These are phyloP conservation scores for Agriotes lineatus DNA, from an alignment of 2,888 invertebrate genomes.

Conservation along the genomic window DNA sequence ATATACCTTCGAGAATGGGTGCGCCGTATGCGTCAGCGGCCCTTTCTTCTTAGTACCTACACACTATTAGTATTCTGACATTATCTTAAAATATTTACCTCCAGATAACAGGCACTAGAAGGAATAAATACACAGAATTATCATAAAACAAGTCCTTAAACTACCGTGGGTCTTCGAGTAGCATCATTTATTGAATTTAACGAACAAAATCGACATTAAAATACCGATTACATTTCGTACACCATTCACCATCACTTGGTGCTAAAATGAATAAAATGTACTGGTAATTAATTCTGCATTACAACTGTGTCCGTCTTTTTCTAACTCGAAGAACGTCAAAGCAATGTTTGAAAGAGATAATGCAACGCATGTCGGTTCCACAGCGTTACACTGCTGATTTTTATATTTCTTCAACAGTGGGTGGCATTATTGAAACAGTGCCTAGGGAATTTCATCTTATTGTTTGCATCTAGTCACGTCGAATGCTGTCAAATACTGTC, in stretches of 20 bases:
- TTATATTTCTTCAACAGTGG: background rate
- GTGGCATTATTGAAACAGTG: constrained; percentile 5
- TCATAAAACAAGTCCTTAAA: constrained; percentile 38
- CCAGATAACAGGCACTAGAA: constrained; percentile 49
- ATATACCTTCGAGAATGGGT: constrained; percentile 54
- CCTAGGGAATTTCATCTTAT: constrained; percentile 4
- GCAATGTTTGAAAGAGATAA: background rate
- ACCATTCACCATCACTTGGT: constrained; percentile 54
- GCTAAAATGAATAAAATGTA: constrained; percentile 40
- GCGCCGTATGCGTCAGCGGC: constrained; percentile 63
- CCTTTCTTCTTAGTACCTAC: constrained; percentile 42
- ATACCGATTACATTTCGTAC: constrained; percentile 57
- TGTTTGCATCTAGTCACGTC: constrained; percentile 1
- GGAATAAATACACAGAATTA: constrained; percentile 45
- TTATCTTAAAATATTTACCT: constrained; percentile 48
- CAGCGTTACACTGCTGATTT: too few species aligned
- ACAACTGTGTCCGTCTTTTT: constrained; percentile 5
- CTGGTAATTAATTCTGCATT: constrained; percentile 22
- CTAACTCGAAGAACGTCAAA: background rate
- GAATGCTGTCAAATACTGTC: background rate
- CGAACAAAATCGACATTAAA: constrained; percentile 58
- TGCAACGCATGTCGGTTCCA: constrained; percentile 4
- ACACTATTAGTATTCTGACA: constrained; percentile 38
- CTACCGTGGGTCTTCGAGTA: constrained; percentile 40
- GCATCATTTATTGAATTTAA: constrained; percentile 54